Conservation (phyloP, 2,888 invertebrate species). For the Ypsolopha scabrella region DNA sequence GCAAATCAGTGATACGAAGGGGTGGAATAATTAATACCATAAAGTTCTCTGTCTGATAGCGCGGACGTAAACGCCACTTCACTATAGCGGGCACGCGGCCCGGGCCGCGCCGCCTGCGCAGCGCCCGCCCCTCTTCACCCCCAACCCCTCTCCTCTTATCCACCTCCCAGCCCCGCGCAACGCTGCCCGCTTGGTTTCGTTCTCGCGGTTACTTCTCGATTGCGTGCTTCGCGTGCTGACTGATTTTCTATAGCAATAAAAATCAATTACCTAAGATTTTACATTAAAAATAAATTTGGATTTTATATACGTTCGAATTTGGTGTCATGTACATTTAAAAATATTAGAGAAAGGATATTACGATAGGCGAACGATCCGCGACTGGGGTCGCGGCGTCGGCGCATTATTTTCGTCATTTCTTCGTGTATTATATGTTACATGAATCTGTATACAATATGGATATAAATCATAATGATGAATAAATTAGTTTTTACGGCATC, state of each 20-base stretch:
- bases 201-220: slow-evolving; percentile 72
- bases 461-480: slow-evolving; percentile 68
- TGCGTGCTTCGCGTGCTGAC: slow-evolving; percentile 73
- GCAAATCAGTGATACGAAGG: neutral
- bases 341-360: slow-evolving; percentile 65
- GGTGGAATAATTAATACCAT: no score
- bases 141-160: slow-evolving; percentile 24
- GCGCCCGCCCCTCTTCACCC: slow-evolving; percentile 22
- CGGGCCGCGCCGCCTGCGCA: slow-evolving; percentile 17
- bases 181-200: slow-evolving; percentile 67
- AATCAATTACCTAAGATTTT: slow-evolving; percentile 73
- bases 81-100: slow-evolving; percentile 1
- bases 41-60: slow-evolving; percentile 1
- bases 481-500: slow-evolving; percentile 70
- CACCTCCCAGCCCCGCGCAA: slow-evolving; percentile 35
- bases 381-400: slow-evolving; percentile 51
- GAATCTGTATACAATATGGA: slow-evolving; percentile 73
- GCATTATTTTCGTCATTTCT: slow-evolving; percentile 69
- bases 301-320: slow-evolving; percentile 70
- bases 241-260: slow-evolving; percentile 73
- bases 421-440: slow-evolving; percentile 76
- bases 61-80: slow-evolving; percentile 12
- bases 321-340: slow-evolving; percentile 71
- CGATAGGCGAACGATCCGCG: slow-evolving; percentile 62
- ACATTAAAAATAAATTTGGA: slow-evolving; percentile 71